Base-by-base conservation (phyloP, 2,888 invertebrate genomes). In the Eugnorisma glareosa region DNA sequence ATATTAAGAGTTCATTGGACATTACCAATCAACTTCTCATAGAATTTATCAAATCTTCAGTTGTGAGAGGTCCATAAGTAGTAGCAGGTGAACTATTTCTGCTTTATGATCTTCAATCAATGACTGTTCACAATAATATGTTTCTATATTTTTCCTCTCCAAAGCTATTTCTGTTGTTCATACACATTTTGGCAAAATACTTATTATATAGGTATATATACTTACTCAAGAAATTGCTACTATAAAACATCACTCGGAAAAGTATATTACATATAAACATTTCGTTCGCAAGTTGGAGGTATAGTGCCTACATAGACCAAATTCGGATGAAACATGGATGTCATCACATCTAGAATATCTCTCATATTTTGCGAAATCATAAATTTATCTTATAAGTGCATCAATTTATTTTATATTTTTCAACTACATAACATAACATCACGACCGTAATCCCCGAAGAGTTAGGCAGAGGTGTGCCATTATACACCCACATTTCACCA, bases 11-110 rank as follows among this genome's bases (percentile, higher is more conserved):
- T 51, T 79, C 2, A 63, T 57, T 45, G 35, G 24, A 54, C 67
- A 61, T 51, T 31, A 48, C 43, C 61, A 77, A 51, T 45, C 7
- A 45, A 64, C 15, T 24, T 66, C 59, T 59, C n/a, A 35, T 57
- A 24, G 28, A 71, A 40, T 64, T 61, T 31, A n/a, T n/a, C n/a
- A 37, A 61, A 31, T 48, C 37, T 13, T 45, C 8, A 35, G 35
- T 45, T 31, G 54, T 21, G 7, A 18, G 43, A 61, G 54, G n/a
- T n/a, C 13, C 13, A 13, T 54, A n/a, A 13, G 54, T 54, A 5
- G 51, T 54, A n/a, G 5, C 15, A 43, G 43, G 40, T 40, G 40
- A 40, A 40, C 40, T 0, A 40, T 40, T 40, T 40, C 40, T 40
- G 43, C 43, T 43, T 43, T 43, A 43, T 13, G 43, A 8, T 57